Base-by-base conservation (phyloP, 1,140 invertebrate species). In the Zaprionus lachaisei region DNA sequence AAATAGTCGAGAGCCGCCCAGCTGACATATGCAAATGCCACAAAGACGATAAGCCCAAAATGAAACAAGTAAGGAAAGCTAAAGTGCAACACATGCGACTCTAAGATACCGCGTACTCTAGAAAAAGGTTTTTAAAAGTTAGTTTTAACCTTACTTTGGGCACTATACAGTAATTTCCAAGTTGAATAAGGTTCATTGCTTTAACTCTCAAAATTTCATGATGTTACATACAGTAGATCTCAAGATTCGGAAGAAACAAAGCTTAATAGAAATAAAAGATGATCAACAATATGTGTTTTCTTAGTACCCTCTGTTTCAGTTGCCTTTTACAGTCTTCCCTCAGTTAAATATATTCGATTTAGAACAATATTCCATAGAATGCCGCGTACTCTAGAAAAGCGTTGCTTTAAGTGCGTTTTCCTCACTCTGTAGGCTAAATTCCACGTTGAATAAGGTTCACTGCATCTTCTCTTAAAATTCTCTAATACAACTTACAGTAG, bases 21-120 rank as follows among this genome's bases (percentile, higher is more conserved):
- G 81, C 85, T 87, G 84, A 81, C 84, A 79, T 75, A 87, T 87
- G 84, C 84, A 87, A 90, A 87, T 87, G 64, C 49, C 51, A 77
- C 67, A 73, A 85, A 85, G 80, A 64, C 70, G 54, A 80, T 83
- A 83, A 86, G 62, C 76, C 56, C 41, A 24, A 77, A 63, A 28
- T 22, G 47, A 41, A 72, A 64, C 28, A 57, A 61, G 11, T 58
- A 47, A 28, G 37, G 37, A 17, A 17, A 26, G 22, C 17, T 5
- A 37, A 4, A 61, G 9, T 4, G 17, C 14, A 15, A 11, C 2
- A 7, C 28, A n/a, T 2, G 14, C 7, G 54, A 31, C 54, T n/a
- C 4, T 1, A 14, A 56, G 26, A 56, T 56, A 56, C 54, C 54
- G 20, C 6, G 54, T 31, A 56, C 7, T 51, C 11, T 12, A 51